Percentiles rank a stretch among this genome's conserved stretches.
Evolutionary conservation across 2,888 invertebrate species (phyloP).

Genomic region (Herminia tarsipennalis): DNA sequence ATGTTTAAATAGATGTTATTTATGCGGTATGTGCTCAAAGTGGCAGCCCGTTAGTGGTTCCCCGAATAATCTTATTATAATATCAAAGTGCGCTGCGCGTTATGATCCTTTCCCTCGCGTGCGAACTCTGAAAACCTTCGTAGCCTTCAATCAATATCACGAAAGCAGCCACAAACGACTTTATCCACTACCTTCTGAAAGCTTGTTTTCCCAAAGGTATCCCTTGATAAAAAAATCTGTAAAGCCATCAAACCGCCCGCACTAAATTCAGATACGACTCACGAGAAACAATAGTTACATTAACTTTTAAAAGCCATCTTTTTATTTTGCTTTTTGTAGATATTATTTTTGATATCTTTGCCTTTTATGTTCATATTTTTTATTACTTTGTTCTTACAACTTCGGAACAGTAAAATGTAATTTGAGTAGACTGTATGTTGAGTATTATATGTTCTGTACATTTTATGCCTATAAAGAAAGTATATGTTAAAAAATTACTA

Average conservation of each 20-base stretch:
- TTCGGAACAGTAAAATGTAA: background rate
- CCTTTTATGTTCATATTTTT: constrained; percentile 28
- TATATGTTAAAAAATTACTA: too few species aligned
- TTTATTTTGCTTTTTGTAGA: constrained; percentile 20
- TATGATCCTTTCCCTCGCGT: constrained; percentile 75
- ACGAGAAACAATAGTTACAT: constrained; percentile 45
- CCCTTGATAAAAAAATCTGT: constrained; percentile 61
- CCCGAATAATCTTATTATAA: constrained; percentile 70
- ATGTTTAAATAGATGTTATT: constrained; percentile 37
- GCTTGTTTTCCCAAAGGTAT: constrained; percentile 61
- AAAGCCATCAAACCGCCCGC: constrained; percentile 62
- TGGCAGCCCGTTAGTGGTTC: constrained; percentile 56
- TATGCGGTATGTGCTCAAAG: constrained; percentile 43
- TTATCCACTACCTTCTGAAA: constrained; percentile 66
- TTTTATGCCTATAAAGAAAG: too few species aligned
- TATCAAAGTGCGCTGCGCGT: constrained; percentile 70
- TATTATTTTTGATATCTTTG: constrained; percentile 28
- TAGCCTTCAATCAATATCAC: constrained; percentile 72
- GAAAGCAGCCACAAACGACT: constrained; percentile 70
- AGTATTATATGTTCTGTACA: too few species aligned
- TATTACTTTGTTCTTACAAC: background rate
- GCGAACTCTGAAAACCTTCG: constrained; percentile 72
- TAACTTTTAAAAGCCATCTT: constrained; percentile 37
- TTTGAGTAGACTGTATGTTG: too few species aligned
- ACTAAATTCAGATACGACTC: constrained; percentile 55